A percentile compares a stretch with the other conserved stretches of the same genome.
Conservation (phyloP, 2,797 vertebrate species). For the Potorous gilbertii region DNA sequence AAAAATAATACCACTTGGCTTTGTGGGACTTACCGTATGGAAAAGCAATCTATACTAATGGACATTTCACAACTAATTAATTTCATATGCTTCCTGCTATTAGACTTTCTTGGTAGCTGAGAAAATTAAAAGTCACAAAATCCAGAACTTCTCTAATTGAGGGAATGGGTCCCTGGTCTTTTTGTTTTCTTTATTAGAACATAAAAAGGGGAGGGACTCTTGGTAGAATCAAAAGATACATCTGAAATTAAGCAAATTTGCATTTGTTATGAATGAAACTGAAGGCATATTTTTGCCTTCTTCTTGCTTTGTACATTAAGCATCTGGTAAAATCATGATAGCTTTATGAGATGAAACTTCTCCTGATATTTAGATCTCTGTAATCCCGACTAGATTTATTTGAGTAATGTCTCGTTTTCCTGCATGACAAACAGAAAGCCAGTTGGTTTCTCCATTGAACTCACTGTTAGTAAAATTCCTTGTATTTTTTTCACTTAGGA, state of each 20-base stretch:
- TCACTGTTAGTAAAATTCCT: constrained; percentile 1
- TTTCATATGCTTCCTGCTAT: not conserved
- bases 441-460: constrained; percentile 1
- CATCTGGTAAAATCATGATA: not conserved
- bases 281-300: not conserved
- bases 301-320: not conserved
- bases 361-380: not conserved
- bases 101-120: not conserved
- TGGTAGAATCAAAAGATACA: not conserved
- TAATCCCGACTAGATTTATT: not conserved
- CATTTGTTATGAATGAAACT: not conserved
- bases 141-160: not conserved
- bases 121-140: not conserved
- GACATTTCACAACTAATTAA: not conserved
- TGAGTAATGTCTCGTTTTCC: constrained; percentile 2
- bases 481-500: constrained; percentile 23
- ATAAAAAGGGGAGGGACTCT: not conserved
- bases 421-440: not conserved
- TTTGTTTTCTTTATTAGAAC: not conserved
- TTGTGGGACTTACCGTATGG: not conserved
- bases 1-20: not conserved
- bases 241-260: not conserved
- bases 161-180: not conserved
- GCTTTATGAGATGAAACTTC: not conserved
- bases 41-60: not conserved